Base-by-base conservation (phyloP, 2,113 vertebrate species). In the Edolisoma coerulescens region DNA sequence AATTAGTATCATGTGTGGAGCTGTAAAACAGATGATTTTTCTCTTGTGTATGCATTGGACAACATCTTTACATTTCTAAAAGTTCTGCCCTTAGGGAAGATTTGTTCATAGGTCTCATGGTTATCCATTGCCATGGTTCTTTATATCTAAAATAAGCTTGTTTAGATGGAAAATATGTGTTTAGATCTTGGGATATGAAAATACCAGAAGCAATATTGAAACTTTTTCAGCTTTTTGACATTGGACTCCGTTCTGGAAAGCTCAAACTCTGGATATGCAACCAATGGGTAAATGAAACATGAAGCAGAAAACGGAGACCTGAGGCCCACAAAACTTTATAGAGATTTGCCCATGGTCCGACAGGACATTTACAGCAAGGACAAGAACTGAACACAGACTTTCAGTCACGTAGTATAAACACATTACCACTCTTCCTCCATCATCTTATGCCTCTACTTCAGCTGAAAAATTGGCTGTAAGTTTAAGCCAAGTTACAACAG, bases 401-500 rank as follows among this genome's bases (percentile, higher is more conserved):
- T 95, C 82, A 87, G 64, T 88, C 86, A 89, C 3, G 0, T 68
- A 84, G n/a, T 49, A 63, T 41, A 93, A 90, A 80, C 88, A 78
- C 19, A 69, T 90, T 44, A 92, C 52, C 60, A 49, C 52, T 80
- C 52, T 84, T 86, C 23, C 56, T 93, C 75, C 76, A 76, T 86
- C 78, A 78, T 74, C 80, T 77, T 84, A 60, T 5, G 7, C 70
- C 37, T 90, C 41, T 75, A 32, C 52, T 95, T 81, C 27, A 86
- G 65, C 63, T 84, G 69, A 94, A 80, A 95, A 94, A 89, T 69
- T 84, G 84, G 56, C 52, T 23, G 28, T 45, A 82, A 79, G 11
- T 60, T 92, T 49, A 88, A 74, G 88, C 84, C 90, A 93, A 93
- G 32, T 87, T 89, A 80, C n/a, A 92, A 76, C 52, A 93, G 47